These are phyloP conservation scores for Drosophila pseudotakahashii DNA, from an alignment of 2,888 invertebrate genomes.

Conservation along the genomic window DNA sequence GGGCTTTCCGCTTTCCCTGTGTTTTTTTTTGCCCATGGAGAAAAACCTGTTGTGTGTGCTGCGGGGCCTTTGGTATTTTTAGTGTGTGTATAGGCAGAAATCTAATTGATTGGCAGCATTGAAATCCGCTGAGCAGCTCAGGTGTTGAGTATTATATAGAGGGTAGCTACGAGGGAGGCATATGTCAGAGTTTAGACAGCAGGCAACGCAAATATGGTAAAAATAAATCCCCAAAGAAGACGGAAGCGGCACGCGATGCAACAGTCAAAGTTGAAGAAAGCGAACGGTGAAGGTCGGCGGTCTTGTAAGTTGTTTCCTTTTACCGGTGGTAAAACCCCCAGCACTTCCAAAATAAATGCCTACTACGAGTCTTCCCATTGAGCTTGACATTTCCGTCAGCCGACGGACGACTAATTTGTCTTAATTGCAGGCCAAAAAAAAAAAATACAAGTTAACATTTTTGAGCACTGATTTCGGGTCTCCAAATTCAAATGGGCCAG, in stretches of 20 bases:
- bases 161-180: background rate
- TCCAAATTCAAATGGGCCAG: constrained; percentile 57
- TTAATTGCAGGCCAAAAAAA: constrained; percentile 55
- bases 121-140: constrained; percentile 28
- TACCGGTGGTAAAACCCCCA: too few relatives aligned
- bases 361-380: constrained; percentile 9
- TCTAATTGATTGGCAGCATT: constrained; percentile 71
- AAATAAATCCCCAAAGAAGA: constrained; percentile 27
- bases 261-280: constrained; percentile 31
- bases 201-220: constrained; percentile 77
- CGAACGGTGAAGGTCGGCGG: constrained; percentile 43
- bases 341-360: constrained; percentile 4
- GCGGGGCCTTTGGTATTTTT: constrained; percentile 34
- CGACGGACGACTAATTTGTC: constrained; percentile 64
- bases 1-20: constrained; percentile 7
- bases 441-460: constrained; percentile 40
- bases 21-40: constrained; percentile 14
- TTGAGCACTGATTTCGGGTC: constrained; percentile 50
- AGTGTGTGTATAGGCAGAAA: constrained; percentile 43
- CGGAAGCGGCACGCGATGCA: constrained; percentile 71
- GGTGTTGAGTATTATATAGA: constrained; percentile 57
- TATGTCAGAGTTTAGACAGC: constrained; percentile 80
- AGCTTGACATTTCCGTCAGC: constrained; percentile 64
- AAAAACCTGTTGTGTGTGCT: constrained; percentile 48
- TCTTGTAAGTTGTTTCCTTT: constrained; percentile 49